Evolutionary conservation across 2,113 vertebrate species (phyloP).

Genomic region (Ifrita kowaldi): DNA sequence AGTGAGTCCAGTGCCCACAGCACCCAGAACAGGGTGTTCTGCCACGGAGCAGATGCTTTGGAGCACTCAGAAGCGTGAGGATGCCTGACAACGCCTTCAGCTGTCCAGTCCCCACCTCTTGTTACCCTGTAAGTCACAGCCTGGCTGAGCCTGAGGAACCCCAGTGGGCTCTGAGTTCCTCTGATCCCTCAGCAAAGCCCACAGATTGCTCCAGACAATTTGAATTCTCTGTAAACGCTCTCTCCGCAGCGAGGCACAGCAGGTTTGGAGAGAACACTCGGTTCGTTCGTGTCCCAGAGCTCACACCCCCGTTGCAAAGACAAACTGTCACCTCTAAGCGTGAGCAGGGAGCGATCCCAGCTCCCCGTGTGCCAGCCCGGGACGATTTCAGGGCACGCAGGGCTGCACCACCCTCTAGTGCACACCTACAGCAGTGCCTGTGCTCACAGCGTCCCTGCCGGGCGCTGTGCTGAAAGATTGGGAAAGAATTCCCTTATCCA

Average conservation of each 20-base stretch:
- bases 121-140: not conserved
- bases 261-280: not conserved
- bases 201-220: not conserved
- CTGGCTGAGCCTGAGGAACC: not conserved
- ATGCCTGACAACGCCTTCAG: not conserved
- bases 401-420: not conserved
- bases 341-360: not conserved
- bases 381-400: not conserved
- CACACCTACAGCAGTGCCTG: not conserved
- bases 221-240: not conserved
- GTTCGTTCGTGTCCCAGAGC: rapidly evolving
- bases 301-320: rapidly evolving
- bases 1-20: not conserved
- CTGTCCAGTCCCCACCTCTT: not conserved
- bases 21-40: not conserved
- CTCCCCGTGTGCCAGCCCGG: rapidly evolving
- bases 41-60: not conserved
- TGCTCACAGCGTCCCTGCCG: not conserved
- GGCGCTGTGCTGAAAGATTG: rapidly evolving
- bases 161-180: not conserved
- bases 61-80: not conserved
- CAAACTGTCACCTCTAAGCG: rapidly evolving
- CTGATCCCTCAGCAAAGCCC: not conserved
- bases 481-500: not conserved
- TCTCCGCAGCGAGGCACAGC: rapidly evolving